phyloP scores from a whole-genome alignment of 2,888 invertebrate genomes.

The Cinara cedri region DNA sequence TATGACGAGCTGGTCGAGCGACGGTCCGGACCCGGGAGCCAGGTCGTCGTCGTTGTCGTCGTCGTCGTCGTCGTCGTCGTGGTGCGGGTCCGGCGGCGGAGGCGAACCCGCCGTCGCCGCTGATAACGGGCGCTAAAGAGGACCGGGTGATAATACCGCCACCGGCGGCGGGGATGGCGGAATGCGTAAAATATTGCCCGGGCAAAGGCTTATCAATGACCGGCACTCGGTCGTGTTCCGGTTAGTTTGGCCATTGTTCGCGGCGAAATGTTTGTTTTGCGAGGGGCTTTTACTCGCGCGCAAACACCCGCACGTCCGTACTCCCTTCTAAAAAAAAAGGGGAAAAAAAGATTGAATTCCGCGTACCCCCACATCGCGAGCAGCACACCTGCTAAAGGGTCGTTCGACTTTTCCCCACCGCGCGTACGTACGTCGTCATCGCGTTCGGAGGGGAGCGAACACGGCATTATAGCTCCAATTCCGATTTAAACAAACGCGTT shows the following conservation, averaged over 20 bases:
- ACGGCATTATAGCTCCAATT: no score
- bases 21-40: no score
- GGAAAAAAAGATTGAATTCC: constrained; percentile 45
- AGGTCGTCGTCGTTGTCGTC: no score
- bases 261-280: constrained; percentile 47
- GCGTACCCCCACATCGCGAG: neutral
- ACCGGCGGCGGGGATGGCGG: neutral
- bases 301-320: neutral
- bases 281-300: neutral
- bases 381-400: constrained; percentile 19
- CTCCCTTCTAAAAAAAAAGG: no score
- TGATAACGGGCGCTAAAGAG: constrained; percentile 12
- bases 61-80: neutral
- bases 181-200: constrained; percentile 48
- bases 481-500: no score
- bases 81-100: neutral
- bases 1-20: no score
- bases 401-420: neutral
- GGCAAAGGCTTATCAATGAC: constrained; percentile 53
- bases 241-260: constrained; percentile 49
- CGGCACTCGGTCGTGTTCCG: constrained; percentile 53
- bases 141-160: constrained; percentile 34
- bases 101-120: neutral
- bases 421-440: neutral
- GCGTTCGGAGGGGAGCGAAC: no score